A percentile compares a stretch with the other conserved stretches of the same genome.
Conservation (phyloP, 35 echinoderm and acorn worm genomes). For the Lytechinus pictus region DNA sequence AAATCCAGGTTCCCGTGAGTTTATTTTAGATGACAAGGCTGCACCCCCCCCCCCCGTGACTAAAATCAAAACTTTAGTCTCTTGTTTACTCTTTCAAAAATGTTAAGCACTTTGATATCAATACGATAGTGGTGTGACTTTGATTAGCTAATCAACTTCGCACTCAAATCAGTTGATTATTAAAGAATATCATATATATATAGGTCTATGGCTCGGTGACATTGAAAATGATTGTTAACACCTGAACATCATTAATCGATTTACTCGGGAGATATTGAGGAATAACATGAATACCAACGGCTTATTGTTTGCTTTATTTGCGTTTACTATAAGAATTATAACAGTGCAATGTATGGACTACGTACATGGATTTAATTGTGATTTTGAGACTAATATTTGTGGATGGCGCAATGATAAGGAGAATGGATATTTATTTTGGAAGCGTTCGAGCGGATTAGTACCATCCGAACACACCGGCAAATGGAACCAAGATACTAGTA, state of each 20-base stretch:
- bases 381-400: neutral
- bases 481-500: neutral
- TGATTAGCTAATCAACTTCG: no score
- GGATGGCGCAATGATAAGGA: neutral
- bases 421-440: neutral
- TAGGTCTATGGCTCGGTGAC: neutral
- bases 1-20: no score
- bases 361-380: neutral
- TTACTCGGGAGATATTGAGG: neutral
- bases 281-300: neutral
- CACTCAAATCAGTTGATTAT: no score
- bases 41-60: no score
- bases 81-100: no score
- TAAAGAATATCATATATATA: no score
- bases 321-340: neutral
- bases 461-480: neutral
- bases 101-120: no score
- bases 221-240: no score
- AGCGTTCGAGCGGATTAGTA: neutral
- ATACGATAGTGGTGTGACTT: no score
- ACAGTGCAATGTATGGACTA: neutral
- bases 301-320: neutral
- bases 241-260: no score
- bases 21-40: no score
- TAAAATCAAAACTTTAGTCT: no score